A percentile compares a stretch with the other conserved stretches of the same genome.
These are phyloP conservation scores for Lithophane leautieri DNA, from an alignment of 2,888 invertebrate genomes.

Conservation along the genomic window DNA sequence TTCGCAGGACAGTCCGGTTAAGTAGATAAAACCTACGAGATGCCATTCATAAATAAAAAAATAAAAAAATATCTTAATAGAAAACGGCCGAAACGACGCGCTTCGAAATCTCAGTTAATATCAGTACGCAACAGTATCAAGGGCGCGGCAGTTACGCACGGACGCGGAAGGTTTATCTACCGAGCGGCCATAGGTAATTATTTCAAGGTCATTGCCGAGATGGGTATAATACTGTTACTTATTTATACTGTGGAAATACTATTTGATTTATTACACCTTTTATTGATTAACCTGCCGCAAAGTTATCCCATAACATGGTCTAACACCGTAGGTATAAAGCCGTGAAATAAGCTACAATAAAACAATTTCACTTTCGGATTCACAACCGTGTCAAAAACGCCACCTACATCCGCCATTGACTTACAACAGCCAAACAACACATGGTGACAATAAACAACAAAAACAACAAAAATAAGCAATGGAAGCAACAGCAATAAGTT, in stretches of 20 bases:
- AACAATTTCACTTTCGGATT: background rate
- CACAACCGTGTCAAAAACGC: background rate
- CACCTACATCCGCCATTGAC: background rate
- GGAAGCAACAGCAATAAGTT: conserved; percentile 28
- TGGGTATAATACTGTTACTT: too few relatives aligned
- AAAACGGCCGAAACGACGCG: too few relatives aligned
- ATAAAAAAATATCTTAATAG: too few relatives aligned
- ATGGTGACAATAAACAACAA: conserved; percentile 32
- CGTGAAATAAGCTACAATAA: background rate
- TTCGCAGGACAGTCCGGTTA: too few relatives aligned
- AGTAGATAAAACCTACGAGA: too few relatives aligned
- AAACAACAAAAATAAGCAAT: conserved; percentile 26
- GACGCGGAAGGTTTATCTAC: too few relatives aligned
- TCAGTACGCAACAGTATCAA: too few relatives aligned
- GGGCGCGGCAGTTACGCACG: too few relatives aligned
- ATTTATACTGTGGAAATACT: background rate
- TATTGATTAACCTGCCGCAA: background rate
- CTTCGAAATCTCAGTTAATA: too few relatives aligned
- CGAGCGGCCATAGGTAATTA: too few relatives aligned
- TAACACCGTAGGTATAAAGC: background rate
- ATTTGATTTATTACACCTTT: background rate
- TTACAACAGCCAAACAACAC: conserved; percentile 1
- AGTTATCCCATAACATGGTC: background rate
- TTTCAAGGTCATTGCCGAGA: too few relatives aligned
- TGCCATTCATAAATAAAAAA: too few relatives aligned